These are phyloP conservation scores for Nymphicus hollandicus DNA, from an alignment of 2,113 vertebrate genomes.

Conservation along the genomic window DNA sequence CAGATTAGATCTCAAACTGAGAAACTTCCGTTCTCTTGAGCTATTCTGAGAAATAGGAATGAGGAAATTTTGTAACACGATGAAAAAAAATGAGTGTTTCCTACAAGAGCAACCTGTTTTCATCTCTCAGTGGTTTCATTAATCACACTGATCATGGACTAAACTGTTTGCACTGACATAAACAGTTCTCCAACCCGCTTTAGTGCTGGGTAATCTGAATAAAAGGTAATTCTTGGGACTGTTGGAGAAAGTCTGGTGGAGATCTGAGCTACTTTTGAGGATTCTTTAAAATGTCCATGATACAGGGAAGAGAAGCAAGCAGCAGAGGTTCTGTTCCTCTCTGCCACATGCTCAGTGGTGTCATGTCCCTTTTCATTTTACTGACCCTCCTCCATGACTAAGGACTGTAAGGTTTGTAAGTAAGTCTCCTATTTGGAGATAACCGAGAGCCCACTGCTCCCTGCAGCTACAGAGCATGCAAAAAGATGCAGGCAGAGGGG, in stretches of 20 bases:
- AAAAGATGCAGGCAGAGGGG: not conserved
- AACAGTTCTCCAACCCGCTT: not conserved
- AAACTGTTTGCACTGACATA: not conserved
- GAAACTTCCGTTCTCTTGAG: slow-evolving; percentile 36
- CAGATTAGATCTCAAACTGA: slow-evolving; percentile 62
- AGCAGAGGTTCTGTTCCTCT: not conserved
- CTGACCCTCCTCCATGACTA: not conserved
- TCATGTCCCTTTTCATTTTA: not conserved
- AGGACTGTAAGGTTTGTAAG: not conserved
- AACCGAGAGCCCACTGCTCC: not conserved
- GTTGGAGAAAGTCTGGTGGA: not conserved
- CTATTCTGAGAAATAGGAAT: slow-evolving; percentile 67
- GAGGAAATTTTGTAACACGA: slow-evolving; percentile 39
- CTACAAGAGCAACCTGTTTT: not conserved
- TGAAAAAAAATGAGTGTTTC: not conserved
- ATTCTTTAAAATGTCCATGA: not conserved
- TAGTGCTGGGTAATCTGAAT: not conserved
- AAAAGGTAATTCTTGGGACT: not conserved
- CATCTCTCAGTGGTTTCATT: rapidly evolving
- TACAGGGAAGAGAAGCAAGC: not conserved
- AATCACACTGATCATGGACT: not conserved
- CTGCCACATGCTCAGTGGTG: not conserved
- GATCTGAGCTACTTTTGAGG: not conserved
- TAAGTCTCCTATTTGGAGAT: not conserved
- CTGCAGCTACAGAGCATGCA: not conserved